Percentiles rank a stretch among this genome's conserved stretches.
Evolutionary conservation across 2,113 vertebrate species (phyloP).

Genomic region (Corapipo altera): DNA sequence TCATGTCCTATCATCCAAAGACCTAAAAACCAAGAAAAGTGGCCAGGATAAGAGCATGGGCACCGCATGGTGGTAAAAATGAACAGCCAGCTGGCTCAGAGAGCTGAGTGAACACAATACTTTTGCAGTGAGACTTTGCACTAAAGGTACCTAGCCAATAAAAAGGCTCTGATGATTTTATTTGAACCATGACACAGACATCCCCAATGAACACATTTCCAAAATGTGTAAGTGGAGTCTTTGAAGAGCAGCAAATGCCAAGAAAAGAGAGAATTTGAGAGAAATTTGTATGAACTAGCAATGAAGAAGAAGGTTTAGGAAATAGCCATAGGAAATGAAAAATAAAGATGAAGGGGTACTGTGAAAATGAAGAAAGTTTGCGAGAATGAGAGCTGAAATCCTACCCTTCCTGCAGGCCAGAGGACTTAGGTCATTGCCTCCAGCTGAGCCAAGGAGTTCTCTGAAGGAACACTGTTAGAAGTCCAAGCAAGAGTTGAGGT

Average conservation of each 20-base stretch:
- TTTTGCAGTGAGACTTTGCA: neutral
- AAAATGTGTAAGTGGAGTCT: neutral
- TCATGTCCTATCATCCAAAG: neutral
- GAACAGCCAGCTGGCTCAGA: neutral
- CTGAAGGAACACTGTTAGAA: neutral
- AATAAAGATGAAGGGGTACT: neutral
- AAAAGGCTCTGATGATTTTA: neutral
- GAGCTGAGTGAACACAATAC: neutral
- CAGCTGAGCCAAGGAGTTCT: slow-evolving; percentile 2
- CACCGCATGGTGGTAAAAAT: neutral
- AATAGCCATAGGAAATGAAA: neutral
- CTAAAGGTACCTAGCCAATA: neutral
- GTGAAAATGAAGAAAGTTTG: neutral
- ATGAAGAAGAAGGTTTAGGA: neutral
- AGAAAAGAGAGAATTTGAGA: neutral
- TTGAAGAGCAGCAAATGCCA: neutral
- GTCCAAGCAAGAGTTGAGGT: neutral
- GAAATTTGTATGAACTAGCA: neutral
- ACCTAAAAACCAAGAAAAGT: neutral
- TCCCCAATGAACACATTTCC: neutral
- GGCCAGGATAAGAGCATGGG: neutral
- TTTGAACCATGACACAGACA: neutral
- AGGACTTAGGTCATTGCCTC: slow-evolving; percentile 2
- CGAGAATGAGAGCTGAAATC: slow-evolving; percentile 14
- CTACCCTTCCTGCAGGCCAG: slow-evolving; percentile 1